Evolutionary conservation across 2,113 vertebrate genomes (phyloP).

Genomic region (Xiphophorus hellerii): DNA sequence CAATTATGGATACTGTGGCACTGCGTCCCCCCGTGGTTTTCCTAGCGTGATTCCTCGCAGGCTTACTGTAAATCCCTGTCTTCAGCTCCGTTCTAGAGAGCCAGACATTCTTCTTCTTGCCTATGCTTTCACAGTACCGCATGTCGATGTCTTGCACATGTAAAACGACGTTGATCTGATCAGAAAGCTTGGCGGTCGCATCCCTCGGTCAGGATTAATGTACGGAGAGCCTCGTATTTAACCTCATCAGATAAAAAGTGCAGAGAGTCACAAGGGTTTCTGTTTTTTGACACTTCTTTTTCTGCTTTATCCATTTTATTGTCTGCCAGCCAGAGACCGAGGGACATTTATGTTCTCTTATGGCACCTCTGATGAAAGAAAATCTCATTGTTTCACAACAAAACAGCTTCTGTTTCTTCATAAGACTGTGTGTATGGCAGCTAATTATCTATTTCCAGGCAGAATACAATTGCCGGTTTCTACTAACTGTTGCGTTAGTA

Average conservation of each 20-base stretch:
- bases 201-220: slow-evolving; percentile 15
- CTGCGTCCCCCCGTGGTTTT: slow-evolving; percentile 42
- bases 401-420: slow-evolving; percentile 47
- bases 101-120: slow-evolving; percentile 35
- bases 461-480: slow-evolving; percentile 2
- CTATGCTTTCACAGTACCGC: slow-evolving; percentile 43
- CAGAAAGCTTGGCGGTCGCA: slow-evolving; percentile 13
- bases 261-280: slow-evolving; percentile 43
- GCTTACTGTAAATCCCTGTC: slow-evolving; percentile 19
- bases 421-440: slow-evolving; percentile 10
- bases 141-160: slow-evolving; percentile 23
- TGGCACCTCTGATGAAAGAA: slow-evolving; percentile 31
- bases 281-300: slow-evolving; percentile 28
- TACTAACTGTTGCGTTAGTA: slow-evolving; percentile 22
- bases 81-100: slow-evolving; percentile 35
- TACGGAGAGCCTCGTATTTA: slow-evolving; percentile 35
- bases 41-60: slow-evolving; percentile 19
- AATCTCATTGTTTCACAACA: slow-evolving; percentile 47
- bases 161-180: slow-evolving; percentile 28
- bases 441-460: slow-evolving; percentile 12
- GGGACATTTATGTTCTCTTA: slow-evolving; percentile 45
- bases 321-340: slow-evolving; percentile 28
- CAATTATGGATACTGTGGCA: slow-evolving; percentile 53
- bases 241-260: slow-evolving; percentile 61
- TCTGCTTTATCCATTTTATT: slow-evolving; percentile 31